Conservation (phyloP, 2,888 invertebrate genomes). For the Chymomyza procnemis region DNA sequence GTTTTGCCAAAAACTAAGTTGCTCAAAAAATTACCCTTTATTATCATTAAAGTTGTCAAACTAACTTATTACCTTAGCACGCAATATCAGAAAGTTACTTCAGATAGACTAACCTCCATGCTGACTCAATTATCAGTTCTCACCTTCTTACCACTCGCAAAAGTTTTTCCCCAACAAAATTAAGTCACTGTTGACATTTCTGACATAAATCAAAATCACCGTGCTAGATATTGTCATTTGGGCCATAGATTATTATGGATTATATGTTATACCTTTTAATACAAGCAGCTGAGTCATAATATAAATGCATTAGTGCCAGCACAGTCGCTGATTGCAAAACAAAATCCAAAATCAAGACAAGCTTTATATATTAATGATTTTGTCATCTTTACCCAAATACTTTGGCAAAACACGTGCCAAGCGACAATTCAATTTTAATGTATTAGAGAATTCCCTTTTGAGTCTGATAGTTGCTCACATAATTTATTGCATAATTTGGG, state of each 20-base stretch:
- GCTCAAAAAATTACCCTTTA: no score
- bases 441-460: background rate
- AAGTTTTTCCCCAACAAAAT: background rate
- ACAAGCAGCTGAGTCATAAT: background rate
- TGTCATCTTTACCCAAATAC: background rate
- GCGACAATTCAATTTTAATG: background rate
- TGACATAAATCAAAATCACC: background rate
- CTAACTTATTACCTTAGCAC: background rate
- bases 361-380: background rate
- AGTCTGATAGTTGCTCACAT: background rate
- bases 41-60: background rate
- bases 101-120: background rate
- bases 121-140: background rate
- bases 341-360: background rate
- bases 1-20: no score
- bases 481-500: background rate
- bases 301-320: background rate
- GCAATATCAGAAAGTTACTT: background rate
- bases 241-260: background rate
- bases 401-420: background rate
- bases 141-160: background rate
- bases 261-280: background rate
- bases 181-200: background rate
- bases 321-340: background rate
- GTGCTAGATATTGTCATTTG: background rate